These are phyloP conservation scores for Anabacerthia variegaticeps DNA, from an alignment of 2,797 vertebrate species.

Conservation along the genomic window DNA sequence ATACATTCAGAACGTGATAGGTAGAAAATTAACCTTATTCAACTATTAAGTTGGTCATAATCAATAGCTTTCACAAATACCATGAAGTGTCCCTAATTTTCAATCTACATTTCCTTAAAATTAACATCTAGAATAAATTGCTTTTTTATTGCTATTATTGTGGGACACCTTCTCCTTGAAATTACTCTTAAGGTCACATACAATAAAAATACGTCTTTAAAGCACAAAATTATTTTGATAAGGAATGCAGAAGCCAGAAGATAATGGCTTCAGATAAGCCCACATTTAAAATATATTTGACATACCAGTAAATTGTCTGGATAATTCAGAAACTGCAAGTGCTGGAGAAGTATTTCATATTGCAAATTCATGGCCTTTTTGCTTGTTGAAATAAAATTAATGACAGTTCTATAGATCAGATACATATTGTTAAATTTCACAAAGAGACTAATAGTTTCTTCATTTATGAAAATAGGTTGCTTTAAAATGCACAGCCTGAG, in stretches of 20 bases:
- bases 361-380: constrained; percentile 43
- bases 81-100: constrained; percentile 34
- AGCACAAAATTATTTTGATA: constrained; percentile 48
- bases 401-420: neutral
- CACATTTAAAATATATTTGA: constrained; percentile 50
- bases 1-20: constrained; percentile 14
- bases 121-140: constrained; percentile 21
- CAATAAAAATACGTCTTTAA: constrained; percentile 28
- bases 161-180: neutral
- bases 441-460: constrained; percentile 60
- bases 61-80: constrained; percentile 42
- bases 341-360: neutral
- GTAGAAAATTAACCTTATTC: constrained; percentile 50
- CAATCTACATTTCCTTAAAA: neutral
- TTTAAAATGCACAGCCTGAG: constrained; percentile 47
- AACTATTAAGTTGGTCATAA: constrained; percentile 7
- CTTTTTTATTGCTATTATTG: constrained; percentile 1
- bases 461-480: constrained; percentile 52
- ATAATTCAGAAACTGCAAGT: constrained; percentile 29
- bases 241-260: constrained; percentile 57
- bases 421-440: constrained; percentile 50
- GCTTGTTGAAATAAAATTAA: constrained; percentile 28
- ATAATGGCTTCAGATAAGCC: constrained; percentile 45
- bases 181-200: constrained; percentile 41
- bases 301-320: constrained; percentile 16